A percentile compares a stretch with the other conserved stretches of the same genome.
These are phyloP conservation scores for Momotus momota DNA, from an alignment of 2,797 vertebrate species.

Conservation along the genomic window DNA sequence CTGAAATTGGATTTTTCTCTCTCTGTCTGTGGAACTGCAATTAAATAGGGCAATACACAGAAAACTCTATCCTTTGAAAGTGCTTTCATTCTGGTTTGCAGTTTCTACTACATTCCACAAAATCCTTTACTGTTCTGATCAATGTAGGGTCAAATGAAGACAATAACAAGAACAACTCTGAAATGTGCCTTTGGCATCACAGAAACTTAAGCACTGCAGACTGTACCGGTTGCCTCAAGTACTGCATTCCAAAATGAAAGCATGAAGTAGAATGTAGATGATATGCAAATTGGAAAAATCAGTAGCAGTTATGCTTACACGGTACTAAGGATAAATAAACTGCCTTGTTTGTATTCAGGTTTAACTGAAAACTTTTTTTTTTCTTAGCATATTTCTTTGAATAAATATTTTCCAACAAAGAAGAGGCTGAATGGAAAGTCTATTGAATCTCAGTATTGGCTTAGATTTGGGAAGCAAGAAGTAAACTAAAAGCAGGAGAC, in stretches of 20 bases:
- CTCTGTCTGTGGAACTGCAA: neutral
- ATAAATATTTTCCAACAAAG: neutral
- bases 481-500: neutral
- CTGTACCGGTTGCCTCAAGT: neutral
- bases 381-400: neutral
- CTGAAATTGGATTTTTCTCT: neutral
- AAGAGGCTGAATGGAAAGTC: neutral
- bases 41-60: neutral
- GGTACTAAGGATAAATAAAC: neutral
- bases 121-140: neutral
- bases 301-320: neutral
- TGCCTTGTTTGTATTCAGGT: neutral
- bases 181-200: neutral
- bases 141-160: neutral
- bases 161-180: neutral
- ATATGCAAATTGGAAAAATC: constrained; percentile 8
- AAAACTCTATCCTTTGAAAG: neutral
- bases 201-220: neutral
- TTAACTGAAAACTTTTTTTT: neutral
- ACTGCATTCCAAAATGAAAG: neutral
- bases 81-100: neutral
- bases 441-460: neutral
- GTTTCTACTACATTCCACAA: neutral
- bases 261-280: neutral
- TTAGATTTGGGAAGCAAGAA: neutral